A percentile compares a stretch with the other conserved stretches of the same genome.
phyloP scores from a whole-genome alignment of 1,140 invertebrate genomes.

The Acromyrmex heyeri region DNA sequence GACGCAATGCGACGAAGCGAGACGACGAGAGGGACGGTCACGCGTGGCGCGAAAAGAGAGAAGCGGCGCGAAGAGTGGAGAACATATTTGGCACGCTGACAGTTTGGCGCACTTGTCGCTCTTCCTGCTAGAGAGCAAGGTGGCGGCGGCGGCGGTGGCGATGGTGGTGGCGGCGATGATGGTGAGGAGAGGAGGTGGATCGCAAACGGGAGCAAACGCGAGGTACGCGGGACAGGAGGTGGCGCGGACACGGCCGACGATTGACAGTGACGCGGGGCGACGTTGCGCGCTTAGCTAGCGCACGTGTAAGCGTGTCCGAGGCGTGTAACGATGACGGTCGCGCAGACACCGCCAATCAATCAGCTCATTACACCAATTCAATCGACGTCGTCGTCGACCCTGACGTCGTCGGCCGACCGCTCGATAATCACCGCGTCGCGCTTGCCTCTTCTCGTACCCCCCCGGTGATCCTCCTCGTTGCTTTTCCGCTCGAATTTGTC shows the following conservation, averaged over 20 bases:
- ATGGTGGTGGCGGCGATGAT: too few species aligned
- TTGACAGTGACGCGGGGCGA: conserved; percentile 79
- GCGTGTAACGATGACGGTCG: conserved; percentile 81
- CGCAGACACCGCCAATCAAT: conserved; percentile 81
- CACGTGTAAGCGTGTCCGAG: conserved; percentile 66
- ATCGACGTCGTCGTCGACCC: conserved; percentile 60
- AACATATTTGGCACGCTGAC: conserved; percentile 76
- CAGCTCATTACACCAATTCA: conserved; percentile 81
- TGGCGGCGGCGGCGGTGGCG: conserved; percentile 33
- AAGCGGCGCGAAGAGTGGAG: conserved; percentile 52
- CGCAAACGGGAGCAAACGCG: neutral
- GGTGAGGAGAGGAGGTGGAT: conserved; percentile 47
- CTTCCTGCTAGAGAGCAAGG: conserved; percentile 54
- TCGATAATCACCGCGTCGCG: conserved; percentile 59
- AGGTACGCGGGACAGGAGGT: neutral
- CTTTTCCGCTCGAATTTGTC: conserved; percentile 15
- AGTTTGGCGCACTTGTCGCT: conserved; percentile 77
- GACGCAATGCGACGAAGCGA: neutral
- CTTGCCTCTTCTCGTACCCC: conserved; percentile 32
- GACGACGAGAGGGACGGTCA: conserved; percentile 4
- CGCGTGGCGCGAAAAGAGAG: conserved; percentile 50
- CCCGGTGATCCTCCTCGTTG: conserved; percentile 4
- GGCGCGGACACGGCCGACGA: conserved; percentile 43
- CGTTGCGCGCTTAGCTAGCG: conserved; percentile 69
- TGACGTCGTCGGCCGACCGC: conserved; percentile 30